Base-by-base conservation (phyloP, 2,113 vertebrate genomes). In the Peromyscus maniculatus region DNA sequence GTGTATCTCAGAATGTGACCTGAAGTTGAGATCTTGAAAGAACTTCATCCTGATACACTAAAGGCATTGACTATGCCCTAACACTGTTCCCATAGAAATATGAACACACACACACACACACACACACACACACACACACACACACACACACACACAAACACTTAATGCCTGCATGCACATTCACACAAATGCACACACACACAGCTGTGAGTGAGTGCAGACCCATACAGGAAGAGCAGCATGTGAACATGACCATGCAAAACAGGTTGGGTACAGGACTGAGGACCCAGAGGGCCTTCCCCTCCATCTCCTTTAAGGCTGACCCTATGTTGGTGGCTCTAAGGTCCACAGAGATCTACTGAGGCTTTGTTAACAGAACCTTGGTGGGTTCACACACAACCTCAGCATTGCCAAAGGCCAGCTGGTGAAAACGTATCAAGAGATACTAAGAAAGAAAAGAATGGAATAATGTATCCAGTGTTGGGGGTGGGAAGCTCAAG, bases 351-450 rank as follows among this genome's bases (percentile, higher is more conserved):
- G 33, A 36, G 89, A n/a, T 36, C 5, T 49, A 1, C 11, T 5
- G 16, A 22, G 22, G 49, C 7, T 22, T 75, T 59, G 43, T 3
- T 0, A 39, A 16, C 13, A 17, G 15, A 6, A 6, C 9, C 46
- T 11, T 8, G 0, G 9, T 13, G 22, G 17, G n/a, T 26, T 75
- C 31, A 4, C 12, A 15, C 2, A 9, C 55, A 78, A 28, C 62
- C 26, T 79, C 75, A 15, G 12, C 1, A 11, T 59, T 43, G 1
- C 0, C 4, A 39, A n/a, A 10, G 59, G 22, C 31, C 75, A 57
- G 6, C 62, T 36, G 7, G 52, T 46, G 75, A 55, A 64, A 75
- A n/a, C 1, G 3, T 12, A n/a, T 39, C n/a, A 39, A 59, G 79
- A 75, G 46, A 31, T 19, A 36, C 17, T 21, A 66, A 66, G 46